These are phyloP conservation scores for Chitala chitala DNA, from an alignment of 2,113 vertebrate species.

Conservation along the genomic window DNA sequence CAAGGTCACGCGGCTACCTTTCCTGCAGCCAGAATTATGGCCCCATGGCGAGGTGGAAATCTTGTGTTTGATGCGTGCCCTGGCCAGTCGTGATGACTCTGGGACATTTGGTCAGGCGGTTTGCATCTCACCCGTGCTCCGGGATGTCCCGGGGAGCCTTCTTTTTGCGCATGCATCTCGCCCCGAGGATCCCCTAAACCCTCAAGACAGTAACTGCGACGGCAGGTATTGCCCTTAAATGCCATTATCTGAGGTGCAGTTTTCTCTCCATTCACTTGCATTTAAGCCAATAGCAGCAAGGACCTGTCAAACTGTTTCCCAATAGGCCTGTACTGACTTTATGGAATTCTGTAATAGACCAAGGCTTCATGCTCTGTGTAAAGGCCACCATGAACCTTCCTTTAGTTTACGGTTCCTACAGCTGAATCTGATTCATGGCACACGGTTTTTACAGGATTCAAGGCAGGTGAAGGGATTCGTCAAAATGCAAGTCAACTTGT, in stretches of 20 bases:
- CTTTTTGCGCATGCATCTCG: background rate
- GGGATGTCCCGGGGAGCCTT: too few species aligned
- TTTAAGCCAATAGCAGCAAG: background rate
- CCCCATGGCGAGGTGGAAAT: background rate
- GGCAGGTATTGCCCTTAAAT: background rate
- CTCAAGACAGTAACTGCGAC: background rate
- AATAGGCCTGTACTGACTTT: background rate
- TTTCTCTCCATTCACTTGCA: background rate
- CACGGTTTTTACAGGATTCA: background rate
- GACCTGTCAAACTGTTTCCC: background rate
- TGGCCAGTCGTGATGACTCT: background rate
- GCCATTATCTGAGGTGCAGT: background rate
- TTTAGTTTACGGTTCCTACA: background rate
- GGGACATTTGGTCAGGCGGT: background rate
- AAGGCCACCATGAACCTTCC: background rate
- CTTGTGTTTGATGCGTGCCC: background rate
- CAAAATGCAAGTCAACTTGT: background rate
- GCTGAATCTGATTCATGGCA: conserved; percentile 12
- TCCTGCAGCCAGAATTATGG: background rate
- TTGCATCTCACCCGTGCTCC: too few species aligned
- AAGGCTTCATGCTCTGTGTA: background rate
- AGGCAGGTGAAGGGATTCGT: background rate
- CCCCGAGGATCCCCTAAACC: background rate
- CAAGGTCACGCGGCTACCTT: conserved; percentile 20
- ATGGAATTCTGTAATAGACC: background rate